These are phyloP conservation scores for Macrotis lagotis DNA, from an alignment of 2,113 vertebrate genomes.

Conservation along the genomic window DNA sequence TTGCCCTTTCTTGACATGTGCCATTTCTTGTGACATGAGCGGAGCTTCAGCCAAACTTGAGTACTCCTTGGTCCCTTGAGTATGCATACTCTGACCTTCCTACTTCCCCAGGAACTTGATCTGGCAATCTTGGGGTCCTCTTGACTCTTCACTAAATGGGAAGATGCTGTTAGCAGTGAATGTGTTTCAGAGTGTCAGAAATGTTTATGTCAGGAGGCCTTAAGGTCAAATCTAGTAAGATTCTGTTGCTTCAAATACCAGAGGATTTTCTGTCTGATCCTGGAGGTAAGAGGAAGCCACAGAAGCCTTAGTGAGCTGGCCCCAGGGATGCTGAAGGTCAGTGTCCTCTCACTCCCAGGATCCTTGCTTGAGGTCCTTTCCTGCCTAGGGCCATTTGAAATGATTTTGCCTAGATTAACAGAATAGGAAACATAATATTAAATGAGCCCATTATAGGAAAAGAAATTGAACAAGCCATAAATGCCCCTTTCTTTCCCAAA, in stretches of 20 bases:
- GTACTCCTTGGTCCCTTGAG: not conserved
- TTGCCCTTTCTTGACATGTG: too few relatives aligned
- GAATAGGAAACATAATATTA: not conserved
- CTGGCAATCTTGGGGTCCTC: not conserved
- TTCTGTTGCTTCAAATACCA: not conserved
- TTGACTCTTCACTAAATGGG: not conserved
- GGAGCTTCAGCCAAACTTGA: not conserved
- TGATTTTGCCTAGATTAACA: too few relatives aligned
- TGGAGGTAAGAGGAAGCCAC: not conserved
- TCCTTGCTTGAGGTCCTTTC: too few relatives aligned
- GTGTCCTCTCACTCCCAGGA: too few relatives aligned
- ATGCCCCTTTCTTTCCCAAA: not conserved
- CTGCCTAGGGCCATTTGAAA: too few relatives aligned
- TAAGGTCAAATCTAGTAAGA: not conserved
- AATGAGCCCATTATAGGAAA: not conserved
- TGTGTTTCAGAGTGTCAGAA: not conserved
- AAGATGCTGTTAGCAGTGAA: not conserved
- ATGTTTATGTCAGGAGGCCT: not conserved
- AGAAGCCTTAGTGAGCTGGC: too few relatives aligned
- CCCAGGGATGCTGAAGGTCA: too few relatives aligned
- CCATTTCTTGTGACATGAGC: not conserved
- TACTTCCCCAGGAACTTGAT: not conserved
- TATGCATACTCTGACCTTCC: not conserved
- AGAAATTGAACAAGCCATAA: not conserved
- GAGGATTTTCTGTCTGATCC: too few relatives aligned